Conservation (phyloP, 1,140 invertebrate species). For the Trichonephila clavipes region DNA sequence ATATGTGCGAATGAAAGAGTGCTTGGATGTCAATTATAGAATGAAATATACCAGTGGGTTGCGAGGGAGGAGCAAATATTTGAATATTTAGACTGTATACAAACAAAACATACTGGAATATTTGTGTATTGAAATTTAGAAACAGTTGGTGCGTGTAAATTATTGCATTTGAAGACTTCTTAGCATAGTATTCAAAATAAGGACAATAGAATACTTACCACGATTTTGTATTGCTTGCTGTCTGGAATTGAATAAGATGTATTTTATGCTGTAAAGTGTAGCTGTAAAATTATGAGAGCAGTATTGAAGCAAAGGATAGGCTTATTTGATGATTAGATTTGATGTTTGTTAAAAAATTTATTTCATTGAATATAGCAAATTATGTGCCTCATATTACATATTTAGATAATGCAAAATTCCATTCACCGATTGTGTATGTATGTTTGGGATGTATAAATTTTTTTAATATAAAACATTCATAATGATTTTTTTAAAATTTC, state of each 20-base stretch:
- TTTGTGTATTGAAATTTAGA: conserved; percentile 17
- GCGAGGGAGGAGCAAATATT: conserved; percentile 26
- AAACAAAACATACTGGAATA: not conserved
- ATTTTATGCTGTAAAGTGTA: not conserved
- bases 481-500: not conserved
- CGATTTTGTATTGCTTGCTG: not conserved
- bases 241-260: not conserved
- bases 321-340: not conserved
- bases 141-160: conserved; percentile 1
- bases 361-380: not conserved
- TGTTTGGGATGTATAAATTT: not conserved
- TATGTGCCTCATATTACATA: not conserved
- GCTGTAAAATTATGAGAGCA: not conserved
- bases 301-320: not conserved
- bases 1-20: conserved; percentile 35
- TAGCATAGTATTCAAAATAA: conserved; percentile 10
- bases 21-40: not conserved
- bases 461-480: not conserved
- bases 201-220: not conserved
- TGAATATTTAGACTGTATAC: conserved; percentile 24
- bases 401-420: not conserved
- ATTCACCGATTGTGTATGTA: not conserved
- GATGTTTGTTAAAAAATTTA: not conserved
- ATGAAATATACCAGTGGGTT: conserved; percentile 14
- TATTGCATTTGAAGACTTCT: conserved; percentile 20